Base-by-base conservation (phyloP, 2,113 vertebrate species). In the Megaceryle torquata region DNA sequence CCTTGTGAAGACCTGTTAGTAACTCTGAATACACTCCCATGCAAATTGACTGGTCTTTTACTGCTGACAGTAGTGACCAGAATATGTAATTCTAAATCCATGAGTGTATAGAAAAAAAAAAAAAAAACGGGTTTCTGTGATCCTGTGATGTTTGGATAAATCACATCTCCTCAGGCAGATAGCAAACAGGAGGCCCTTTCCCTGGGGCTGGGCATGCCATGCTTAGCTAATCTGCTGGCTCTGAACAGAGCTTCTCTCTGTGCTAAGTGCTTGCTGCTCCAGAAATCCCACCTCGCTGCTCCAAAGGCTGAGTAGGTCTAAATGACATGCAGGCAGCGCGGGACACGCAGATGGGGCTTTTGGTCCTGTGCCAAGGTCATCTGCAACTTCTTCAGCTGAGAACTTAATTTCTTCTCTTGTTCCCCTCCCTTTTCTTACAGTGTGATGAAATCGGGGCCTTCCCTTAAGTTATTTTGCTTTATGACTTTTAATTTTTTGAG, bases 351-450 rank as follows among this genome's bases (percentile, higher is more conserved):
- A 97, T 97, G 93, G 68, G 88, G 59, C 79, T 96, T 93, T 18
- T 97, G 97, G 95, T 91, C 69, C 67, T 29, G 18, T 79, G 96
- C 97, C 97, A 97, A 77, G 71, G 88, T 95, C 88, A 91, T 39
- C 82, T 78, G 28, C 93, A 88, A 92, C 84, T 95, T 81, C 59
- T 97, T 91, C 48, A 69, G 95, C 82, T 90, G 80, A 93, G 81
- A 89, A 71, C 22, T 86, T 71, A 0, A 37, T 94, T 74, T 77
- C 17, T 91, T 91, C 16, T 85, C 16, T 91, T 1, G 1, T 81
- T 79, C n/a, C 9, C 8, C 13, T 57, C 33, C 26, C 56, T 88
- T 93, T 89, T 48, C 69, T 93, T 94, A 80, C 50, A 80, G 87
- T 60, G 22, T 76, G 75, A 61, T 70, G 50, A 88, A 74, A 80